Conservation (phyloP, 2,113 vertebrate species). For the Aramus guarauna region DNA sequence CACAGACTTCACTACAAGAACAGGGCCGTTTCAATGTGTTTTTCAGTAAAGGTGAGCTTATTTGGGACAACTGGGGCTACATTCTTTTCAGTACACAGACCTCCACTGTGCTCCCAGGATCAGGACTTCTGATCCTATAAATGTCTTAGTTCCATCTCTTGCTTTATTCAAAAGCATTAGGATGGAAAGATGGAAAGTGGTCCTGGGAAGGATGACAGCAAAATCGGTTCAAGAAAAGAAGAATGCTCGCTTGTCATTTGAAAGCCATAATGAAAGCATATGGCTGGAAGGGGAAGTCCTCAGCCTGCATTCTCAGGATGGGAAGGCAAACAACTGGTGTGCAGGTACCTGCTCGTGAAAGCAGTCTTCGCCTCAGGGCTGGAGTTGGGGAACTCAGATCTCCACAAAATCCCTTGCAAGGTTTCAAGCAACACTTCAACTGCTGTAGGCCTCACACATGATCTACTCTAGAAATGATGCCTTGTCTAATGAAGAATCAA, state of each 20-base stretch:
- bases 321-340: not conserved
- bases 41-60: not conserved
- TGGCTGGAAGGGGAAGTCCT: not conserved
- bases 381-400: not conserved
- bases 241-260: rapidly evolving
- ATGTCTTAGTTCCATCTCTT: not conserved
- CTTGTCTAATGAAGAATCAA: not conserved
- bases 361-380: not conserved
- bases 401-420: not conserved
- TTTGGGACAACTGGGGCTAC: not conserved
- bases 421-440: not conserved
- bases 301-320: not conserved
- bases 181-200: not conserved
- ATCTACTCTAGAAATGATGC: not conserved
- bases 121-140: not conserved
- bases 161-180: not conserved
- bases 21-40: not conserved
- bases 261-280: not conserved
- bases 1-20: not conserved
- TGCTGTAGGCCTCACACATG: not conserved
- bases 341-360: not conserved
- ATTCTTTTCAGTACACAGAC: not conserved
- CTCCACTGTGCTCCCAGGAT: not conserved
- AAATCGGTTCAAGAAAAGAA: not conserved
- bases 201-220: not conserved